A percentile compares a stretch with the other conserved stretches of the same genome.
Conservation (phyloP, 2,888 invertebrate genomes). For the Adelphocoris suturalis region DNA sequence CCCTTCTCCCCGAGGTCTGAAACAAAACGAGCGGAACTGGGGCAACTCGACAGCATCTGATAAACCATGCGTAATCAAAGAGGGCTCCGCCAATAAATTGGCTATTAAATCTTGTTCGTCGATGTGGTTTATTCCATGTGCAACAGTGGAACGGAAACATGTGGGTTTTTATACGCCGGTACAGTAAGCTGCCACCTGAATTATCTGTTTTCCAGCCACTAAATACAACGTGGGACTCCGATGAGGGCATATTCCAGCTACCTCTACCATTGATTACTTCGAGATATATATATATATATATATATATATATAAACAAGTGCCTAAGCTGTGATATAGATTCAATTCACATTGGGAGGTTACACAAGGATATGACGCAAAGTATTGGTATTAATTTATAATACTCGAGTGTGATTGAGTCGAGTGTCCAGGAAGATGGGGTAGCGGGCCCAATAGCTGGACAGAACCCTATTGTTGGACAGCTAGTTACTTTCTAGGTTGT, state of each 20-base stretch:
- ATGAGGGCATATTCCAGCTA: neutral
- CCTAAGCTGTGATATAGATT: too few relatives aligned
- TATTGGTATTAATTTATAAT: too few relatives aligned
- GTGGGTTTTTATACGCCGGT: slow-evolving; percentile 5
- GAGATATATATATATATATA: too few relatives aligned
- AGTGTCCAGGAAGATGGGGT: too few relatives aligned
- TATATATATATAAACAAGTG: too few relatives aligned
- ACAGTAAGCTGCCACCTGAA: slow-evolving; percentile 33
- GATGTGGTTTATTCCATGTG: slow-evolving; percentile 43
- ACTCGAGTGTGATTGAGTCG: too few relatives aligned
- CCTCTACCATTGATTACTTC: neutral
- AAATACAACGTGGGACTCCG: neutral
- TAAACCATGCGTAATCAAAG: slow-evolving; percentile 33
- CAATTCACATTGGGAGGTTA: too few relatives aligned
- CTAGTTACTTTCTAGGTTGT: too few relatives aligned
- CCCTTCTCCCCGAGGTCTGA: slow-evolving; percentile 5
- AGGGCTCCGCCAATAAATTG: slow-evolving; percentile 38
- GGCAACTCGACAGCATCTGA: slow-evolving; percentile 24
- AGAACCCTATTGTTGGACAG: too few relatives aligned
- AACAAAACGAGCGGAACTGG: slow-evolving; percentile 24
- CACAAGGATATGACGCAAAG: too few relatives aligned
- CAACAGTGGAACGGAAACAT: slow-evolving; percentile 19
- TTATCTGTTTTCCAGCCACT: slow-evolving; percentile 23
- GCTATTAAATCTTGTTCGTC: slow-evolving; percentile 53
- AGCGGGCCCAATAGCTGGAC: too few relatives aligned